Base-by-base conservation (phyloP, 2,113 vertebrate species). In the Corythoichthys intestinalis region DNA sequence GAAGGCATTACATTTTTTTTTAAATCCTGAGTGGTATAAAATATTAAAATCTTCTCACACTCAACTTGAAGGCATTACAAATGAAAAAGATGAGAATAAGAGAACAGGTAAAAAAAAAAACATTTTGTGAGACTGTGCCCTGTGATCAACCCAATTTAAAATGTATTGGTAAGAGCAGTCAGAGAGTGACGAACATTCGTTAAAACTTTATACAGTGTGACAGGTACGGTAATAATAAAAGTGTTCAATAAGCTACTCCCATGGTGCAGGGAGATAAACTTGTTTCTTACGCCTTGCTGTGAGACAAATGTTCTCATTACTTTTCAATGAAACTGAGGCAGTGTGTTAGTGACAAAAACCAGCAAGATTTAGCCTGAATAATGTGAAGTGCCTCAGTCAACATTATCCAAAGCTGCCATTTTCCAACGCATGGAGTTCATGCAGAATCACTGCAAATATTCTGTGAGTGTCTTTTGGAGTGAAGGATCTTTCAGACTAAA, bases 231-330 rank as follows among this genome's bases (percentile, higher is more conserved):
- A 87, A 85, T 83, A 82, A 89, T 78, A 81, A 72, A 39, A 49
- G 68, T 1, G 69, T 67, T 70, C 67, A 84, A 84, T 83, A 87
- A 81, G 75, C 72, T 72, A 63, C 71, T 82, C 66, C 81, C 84
- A 79, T 80, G 75, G 76, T 72, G 76, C 87, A 77, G 71, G 69
- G 70, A 85, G 76, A 88, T 83, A 87, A 87, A 77, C 75, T 69
- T 62, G 69, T 76, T 77, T 83, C 81, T 77, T 72, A 54, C 64
- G 57, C 78, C 77, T 65, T 44, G n/a, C 71, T 65, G 72, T 9
- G 74, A 89, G 87, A 91, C 79, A 82, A 86, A 90, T 85, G 53
- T 75, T 78, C 78, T 89, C 86, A 89, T 90, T 89, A 90, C 60
- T 68, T 57, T 65, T 69, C 67, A 82, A 68, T 78, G 77, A 88